Evolutionary conservation across 2,797 vertebrate genomes (phyloP).

Genomic region (Dromococcyx pavoninus): DNA sequence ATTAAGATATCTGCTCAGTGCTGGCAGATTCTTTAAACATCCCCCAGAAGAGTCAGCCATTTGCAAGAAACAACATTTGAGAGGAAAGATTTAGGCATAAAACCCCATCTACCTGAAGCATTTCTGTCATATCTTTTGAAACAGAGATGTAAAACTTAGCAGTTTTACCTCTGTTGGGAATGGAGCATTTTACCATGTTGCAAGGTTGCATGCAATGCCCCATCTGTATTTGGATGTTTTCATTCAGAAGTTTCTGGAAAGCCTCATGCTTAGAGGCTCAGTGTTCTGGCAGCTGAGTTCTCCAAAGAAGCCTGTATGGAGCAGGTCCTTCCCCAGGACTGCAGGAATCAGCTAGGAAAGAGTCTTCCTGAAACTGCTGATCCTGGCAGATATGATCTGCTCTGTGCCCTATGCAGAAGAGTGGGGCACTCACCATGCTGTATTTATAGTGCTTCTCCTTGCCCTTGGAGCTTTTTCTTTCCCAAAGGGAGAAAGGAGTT

Average conservation of each 20-base stretch:
- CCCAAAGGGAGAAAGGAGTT: not conserved
- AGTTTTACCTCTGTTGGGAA: not conserved
- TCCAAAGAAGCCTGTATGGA: not conserved
- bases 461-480: not conserved
- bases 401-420: not conserved
- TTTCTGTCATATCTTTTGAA: not conserved
- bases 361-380: not conserved
- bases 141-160: not conserved
- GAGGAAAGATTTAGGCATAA: not conserved
- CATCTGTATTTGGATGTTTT: not conserved
- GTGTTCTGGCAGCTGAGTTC: not conserved
- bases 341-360: not conserved
- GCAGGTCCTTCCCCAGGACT: not conserved
- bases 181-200: accelerated
- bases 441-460: not conserved
- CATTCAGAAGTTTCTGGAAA: not conserved
- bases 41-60: not conserved
- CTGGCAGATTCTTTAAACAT: not conserved
- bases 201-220: not conserved
- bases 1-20: not conserved
- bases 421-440: accelerated
- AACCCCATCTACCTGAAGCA: not conserved
- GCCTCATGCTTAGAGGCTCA: not conserved
- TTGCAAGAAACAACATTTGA: not conserved
- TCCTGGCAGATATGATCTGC: not conserved